phyloP scores from a whole-genome alignment of 2,888 invertebrate genomes.

The Melitaea athalia region DNA sequence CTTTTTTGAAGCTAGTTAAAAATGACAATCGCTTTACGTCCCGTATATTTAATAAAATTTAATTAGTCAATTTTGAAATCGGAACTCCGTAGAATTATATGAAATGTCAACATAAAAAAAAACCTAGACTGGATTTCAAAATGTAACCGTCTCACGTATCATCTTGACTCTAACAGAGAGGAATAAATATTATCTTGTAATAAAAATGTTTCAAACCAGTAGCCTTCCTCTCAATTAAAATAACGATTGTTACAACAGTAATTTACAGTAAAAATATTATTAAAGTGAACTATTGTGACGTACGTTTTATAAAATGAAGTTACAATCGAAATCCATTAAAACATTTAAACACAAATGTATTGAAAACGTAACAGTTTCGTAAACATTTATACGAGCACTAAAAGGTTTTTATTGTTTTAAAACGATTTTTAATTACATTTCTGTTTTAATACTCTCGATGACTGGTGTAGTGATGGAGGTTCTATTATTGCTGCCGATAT shows the following conservation, averaged over 20 bases:
- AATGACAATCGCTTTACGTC: no score
- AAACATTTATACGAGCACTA: slow-evolving; percentile 25
- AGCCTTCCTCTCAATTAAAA: not conserved
- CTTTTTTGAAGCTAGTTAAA: no score
- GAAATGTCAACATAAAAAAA: no score
- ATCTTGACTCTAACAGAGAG: no score
- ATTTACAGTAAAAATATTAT: not conserved
- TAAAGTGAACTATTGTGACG: not conserved
- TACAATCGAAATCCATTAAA: slow-evolving; percentile 24
- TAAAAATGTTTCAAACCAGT: no score
- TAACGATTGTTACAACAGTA: not conserved
- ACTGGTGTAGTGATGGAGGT: not conserved
- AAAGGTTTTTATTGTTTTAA: slow-evolving; percentile 30
- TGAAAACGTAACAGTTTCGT: slow-evolving; percentile 24
- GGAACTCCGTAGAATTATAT: no score
- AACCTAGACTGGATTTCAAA: no score
- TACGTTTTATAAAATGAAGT: slow-evolving; percentile 20
- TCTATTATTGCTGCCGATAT: no score
- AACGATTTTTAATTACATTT: slow-evolving; percentile 17
- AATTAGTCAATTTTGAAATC: no score
- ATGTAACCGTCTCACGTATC: no score
- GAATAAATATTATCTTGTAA: no score
- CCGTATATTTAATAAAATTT: no score
- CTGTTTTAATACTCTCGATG: not conserved
- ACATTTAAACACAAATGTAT: slow-evolving; percentile 24